Evolutionary conservation across 2,888 invertebrate species (phyloP), one percentile per base, ranked within the genome.

Genomic region (Pseudococcus viburni): DNA sequence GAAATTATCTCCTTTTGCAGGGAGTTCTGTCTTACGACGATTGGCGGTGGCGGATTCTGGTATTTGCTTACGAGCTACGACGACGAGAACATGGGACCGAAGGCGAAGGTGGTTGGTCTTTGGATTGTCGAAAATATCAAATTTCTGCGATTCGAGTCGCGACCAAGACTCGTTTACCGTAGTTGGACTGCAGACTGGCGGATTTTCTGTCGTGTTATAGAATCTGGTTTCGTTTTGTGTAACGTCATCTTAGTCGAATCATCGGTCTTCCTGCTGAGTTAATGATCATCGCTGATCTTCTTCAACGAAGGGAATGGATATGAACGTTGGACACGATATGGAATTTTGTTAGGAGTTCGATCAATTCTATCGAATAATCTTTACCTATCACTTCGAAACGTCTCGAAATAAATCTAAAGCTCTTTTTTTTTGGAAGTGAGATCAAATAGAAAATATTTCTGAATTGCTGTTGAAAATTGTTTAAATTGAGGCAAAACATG

Each of bases 261-360:
- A n/a, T 59, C 22, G 11, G 22, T 64, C 64, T 64, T 64, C 64
- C 64, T 64, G 64, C 64, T 64, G 64, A 22, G 64, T 22, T 55
- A 6, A 64, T n/a, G 59, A 9, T 7, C 42, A 42, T 42, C 42
- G 42, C 8, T 42, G 42, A 42, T 42, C 42, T 0, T 42, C 42
- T 42, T 42, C 8, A 9, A 8, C 42, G 6, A 6, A 42, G 8
- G 42, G 6, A 42, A 6, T 3, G 9, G 42, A 33, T 33, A 33
- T 33, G 8, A 42, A 42, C 8, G 42, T 42, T 3, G 42, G 5
- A 42, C 8, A 5, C 42, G 42, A 42, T 7, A 15, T 12, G 51
- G 12, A 51, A 11, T 51, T 51, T 51, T 51, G 12, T 15, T 51
- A 4, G 51, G 0, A 51, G 15, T 51, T 12, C 11, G 51, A 51